Evolutionary conservation across 2,113 vertebrate species (phyloP), one percentile per base, ranked within the genome.

Genomic region (Psittacara wagleri): DNA sequence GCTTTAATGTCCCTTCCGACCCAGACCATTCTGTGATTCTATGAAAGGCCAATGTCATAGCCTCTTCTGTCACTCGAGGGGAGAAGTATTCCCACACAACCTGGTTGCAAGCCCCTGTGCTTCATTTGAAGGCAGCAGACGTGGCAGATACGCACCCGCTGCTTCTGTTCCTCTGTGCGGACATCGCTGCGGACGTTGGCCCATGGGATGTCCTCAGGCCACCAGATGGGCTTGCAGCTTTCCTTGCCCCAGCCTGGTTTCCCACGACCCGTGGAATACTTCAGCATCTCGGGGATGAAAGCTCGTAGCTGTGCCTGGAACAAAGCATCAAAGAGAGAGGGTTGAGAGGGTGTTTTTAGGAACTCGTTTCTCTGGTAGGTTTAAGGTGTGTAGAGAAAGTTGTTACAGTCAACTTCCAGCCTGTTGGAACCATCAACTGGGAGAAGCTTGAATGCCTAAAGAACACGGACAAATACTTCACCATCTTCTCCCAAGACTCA

Each of bases 171-270:
- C 81, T 99, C 99, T 3, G 99, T 99, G 86, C 99, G 99, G 63
- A 99, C 99, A 3, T 99, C 99, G 3, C 99, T 99, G 92, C 99
- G 99, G 18, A 99, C 99, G 11, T 99, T 99, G 83, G 99, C 99
- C 99, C 99, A 99, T 0, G 99, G 99, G 64, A 99, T 99, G 91
- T 99, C 99, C 80, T 99, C 99, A 0, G 99, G 99, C 99, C 99
- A 99, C 99, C 99, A 99, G 86, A 99, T 96, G 22, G 99, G 99
- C 75, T 99, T 99, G 97, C 99, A 99, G 98, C 99, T 99, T 94
- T 99, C 99, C 91, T 99, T 99, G 16, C 99, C 99, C 99, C 99
- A 99, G 95, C 99, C 99, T 4, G 99, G 99, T 84, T 99, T 99
- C 19, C 99, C 99, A 13, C 99, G 98, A 55, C 99, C 99, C 1